These are phyloP conservation scores for Rhagonycha lutea DNA, from an alignment of 2,888 invertebrate species.

Conservation along the genomic window DNA sequence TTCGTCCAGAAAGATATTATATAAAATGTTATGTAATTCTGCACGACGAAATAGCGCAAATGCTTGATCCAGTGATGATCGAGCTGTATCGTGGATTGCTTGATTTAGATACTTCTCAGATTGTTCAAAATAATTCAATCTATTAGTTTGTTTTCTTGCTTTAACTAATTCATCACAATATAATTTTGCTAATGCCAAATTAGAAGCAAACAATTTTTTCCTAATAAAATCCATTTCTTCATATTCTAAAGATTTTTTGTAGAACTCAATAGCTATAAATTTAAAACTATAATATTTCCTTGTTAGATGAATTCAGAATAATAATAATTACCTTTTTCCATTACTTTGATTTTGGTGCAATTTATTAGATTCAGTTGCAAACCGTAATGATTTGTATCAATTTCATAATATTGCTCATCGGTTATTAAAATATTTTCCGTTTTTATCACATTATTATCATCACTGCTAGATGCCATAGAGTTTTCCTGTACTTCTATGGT, in stretches of 20 bases:
- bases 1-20: not conserved
- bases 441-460: slow-evolving; percentile 61
- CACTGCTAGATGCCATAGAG: slow-evolving; percentile 61
- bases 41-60: fast-evolving
- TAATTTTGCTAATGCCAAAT: too few relatives aligned
- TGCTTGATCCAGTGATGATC: not conserved
- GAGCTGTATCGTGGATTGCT: not conserved
- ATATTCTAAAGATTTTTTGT: too few relatives aligned
- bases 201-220: too few relatives aligned
- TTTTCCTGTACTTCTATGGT: slow-evolving; percentile 64
- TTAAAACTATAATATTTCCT: not conserved
- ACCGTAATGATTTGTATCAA: slow-evolving; percentile 49
- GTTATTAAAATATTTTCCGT: slow-evolving; percentile 64
- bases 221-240: too few relatives aligned
- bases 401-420: slow-evolving; percentile 57
- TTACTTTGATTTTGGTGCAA: not conserved
- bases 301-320: not conserved
- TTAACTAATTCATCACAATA: not conserved
- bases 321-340: not conserved
- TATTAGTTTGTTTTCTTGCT: not conserved
- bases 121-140: not conserved
- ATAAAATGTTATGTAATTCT: not conserved
- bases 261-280: too few relatives aligned
- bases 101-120: not conserved
- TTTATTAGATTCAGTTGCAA: not conserved